A percentile compares a stretch with the other conserved stretches of the same genome.
Evolutionary conservation across 1,140 invertebrate species (phyloP).

Genomic region (Diorhabda elongata): DNA sequence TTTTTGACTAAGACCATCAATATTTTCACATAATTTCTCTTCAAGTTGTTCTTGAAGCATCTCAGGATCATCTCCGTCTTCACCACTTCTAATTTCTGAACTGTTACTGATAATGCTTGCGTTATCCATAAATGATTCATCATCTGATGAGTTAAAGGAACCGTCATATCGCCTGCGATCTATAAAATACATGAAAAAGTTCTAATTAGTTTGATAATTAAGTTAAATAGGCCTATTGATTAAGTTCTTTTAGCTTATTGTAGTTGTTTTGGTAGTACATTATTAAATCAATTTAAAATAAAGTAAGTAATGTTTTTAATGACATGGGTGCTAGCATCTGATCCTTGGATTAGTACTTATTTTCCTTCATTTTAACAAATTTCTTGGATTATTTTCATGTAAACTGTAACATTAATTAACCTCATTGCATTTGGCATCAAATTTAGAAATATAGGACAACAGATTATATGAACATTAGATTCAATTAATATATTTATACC

Average conservation of each 20-base stretch:
- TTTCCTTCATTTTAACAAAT: no score
- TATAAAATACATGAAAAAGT: slow-evolving; percentile 20
- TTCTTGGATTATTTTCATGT: no score
- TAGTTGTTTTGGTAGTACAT: neutral
- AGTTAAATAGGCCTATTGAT: no score
- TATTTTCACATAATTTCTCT: slow-evolving; percentile 79
- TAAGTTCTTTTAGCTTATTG: no score
- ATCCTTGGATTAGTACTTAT: no score
- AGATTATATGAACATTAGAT: no score
- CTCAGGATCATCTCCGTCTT: slow-evolving; percentile 56
- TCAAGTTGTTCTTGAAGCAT: slow-evolving; percentile 76
- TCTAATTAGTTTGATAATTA: neutral
- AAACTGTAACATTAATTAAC: no score
- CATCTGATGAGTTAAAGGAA: slow-evolving; percentile 45
- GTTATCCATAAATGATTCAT: slow-evolving; percentile 71
- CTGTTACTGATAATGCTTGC: slow-evolving; percentile 60
- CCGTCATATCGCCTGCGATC: slow-evolving; percentile 35
- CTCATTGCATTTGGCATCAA: no score
- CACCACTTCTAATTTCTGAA: slow-evolving; percentile 61
- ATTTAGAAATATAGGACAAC: no score
- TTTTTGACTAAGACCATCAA: slow-evolving; percentile 82
- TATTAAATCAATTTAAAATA: slow-evolving; percentile 2
- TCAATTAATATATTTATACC: no score
- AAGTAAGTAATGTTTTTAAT: neutral
- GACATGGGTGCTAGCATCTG: no score